A percentile compares a stretch with the other conserved stretches of the same genome.
Evolutionary conservation across 2,888 invertebrate species (phyloP).

Genomic region (Tetheella fluctuosa): DNA sequence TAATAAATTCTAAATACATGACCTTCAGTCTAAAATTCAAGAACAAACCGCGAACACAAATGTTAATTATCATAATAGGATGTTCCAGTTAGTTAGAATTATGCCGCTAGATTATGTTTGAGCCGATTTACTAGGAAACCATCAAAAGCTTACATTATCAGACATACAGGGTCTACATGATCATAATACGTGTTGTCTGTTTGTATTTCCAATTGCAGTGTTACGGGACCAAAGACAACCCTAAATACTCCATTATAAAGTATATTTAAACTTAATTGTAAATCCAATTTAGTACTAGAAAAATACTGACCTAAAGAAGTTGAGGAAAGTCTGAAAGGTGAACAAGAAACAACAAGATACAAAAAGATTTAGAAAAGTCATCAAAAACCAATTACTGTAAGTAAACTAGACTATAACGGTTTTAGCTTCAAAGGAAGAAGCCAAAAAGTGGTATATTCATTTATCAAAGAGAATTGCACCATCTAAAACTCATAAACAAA

Average conservation of each 20-base stretch:
- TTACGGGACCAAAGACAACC: no score
- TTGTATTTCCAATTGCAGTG: no score
- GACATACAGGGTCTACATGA: not conserved
- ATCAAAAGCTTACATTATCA: not conserved
- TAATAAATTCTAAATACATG: not conserved
- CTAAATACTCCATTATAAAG: no score
- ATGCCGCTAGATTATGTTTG: not conserved
- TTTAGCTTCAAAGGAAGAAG: not conserved
- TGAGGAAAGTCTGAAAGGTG: not conserved
- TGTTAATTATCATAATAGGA: conserved; percentile 1
- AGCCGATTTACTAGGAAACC: conserved; percentile 1
- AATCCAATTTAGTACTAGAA: no score
- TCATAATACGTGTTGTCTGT: no score
- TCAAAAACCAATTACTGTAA: conserved; percentile 1
- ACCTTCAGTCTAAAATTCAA: not conserved
- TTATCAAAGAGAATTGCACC: not conserved
- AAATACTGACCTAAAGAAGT: not conserved
- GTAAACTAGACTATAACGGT: conserved; percentile 7
- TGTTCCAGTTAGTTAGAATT: not conserved
- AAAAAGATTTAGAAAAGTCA: not conserved
- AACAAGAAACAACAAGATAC: not conserved
- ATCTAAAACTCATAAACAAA: not conserved
- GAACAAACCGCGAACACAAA: not conserved
- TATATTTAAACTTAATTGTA: no score
- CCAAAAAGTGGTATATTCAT: not conserved